Evolutionary conservation across 2,113 vertebrate genomes (phyloP).

Genomic region (Coptodon rendalli): DNA sequence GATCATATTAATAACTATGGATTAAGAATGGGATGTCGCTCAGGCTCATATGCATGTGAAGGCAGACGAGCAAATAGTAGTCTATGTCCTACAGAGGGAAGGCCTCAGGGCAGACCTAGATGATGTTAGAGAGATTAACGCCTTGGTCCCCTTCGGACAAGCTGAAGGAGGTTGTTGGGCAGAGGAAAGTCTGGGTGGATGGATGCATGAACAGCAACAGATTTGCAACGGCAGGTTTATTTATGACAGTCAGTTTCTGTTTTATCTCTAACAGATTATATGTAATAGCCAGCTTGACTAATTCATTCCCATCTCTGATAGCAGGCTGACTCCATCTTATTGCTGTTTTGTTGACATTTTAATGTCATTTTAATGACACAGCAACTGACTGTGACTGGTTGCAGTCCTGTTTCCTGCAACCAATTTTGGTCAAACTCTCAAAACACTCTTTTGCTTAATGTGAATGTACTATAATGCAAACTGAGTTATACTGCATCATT

Average conservation of each 20-base stretch:
- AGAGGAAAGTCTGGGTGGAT: background rate
- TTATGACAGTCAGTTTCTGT: background rate
- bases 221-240: background rate
- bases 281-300: background rate
- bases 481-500: background rate
- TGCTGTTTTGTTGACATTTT: background rate
- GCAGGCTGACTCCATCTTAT: background rate
- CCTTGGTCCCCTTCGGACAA: background rate
- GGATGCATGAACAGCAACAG: background rate
- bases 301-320: background rate
- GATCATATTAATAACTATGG: background rate
- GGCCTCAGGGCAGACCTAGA: background rate
- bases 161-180: background rate
- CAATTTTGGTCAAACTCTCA: background rate
- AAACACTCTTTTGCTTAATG: background rate
- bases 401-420: background rate
- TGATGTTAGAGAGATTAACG: background rate
- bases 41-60: background rate
- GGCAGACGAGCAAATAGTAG: background rate
- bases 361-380: background rate
- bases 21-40: background rate
- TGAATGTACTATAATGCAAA: background rate
- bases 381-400: background rate
- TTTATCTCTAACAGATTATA: background rate
- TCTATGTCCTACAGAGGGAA: background rate